phyloP scores from a whole-genome alignment of 92 coral and sea anemone species.

The Epizoanthus ramosus region DNA sequence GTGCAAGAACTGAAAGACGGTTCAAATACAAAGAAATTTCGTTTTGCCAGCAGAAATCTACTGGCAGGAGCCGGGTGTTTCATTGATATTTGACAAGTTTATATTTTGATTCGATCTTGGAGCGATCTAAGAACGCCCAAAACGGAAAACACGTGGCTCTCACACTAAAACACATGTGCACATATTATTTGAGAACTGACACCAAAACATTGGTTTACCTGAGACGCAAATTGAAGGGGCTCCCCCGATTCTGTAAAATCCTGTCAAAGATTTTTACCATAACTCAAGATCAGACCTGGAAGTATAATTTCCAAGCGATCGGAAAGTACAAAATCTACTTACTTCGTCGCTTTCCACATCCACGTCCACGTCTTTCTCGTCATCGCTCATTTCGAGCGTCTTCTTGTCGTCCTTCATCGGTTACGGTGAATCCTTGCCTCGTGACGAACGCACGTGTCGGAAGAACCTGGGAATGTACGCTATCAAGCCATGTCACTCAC shows the following conservation, averaged over 20 bases:
- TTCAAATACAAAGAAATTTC: not conserved
- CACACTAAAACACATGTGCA: slow-evolving; percentile 95
- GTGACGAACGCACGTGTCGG: slow-evolving; percentile 94
- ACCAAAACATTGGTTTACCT: slow-evolving; percentile 92
- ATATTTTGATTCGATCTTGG: slow-evolving; percentile 9
- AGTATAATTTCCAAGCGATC: slow-evolving; percentile 40
- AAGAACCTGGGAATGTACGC: slow-evolving; percentile 51
- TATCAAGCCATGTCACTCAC: slow-evolving; percentile 22
- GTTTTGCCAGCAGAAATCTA: not conserved
- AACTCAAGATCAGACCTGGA: slow-evolving; percentile 45
- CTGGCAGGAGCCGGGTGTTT: not conserved
- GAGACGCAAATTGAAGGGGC: slow-evolving; percentile 73
- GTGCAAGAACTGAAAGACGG: slow-evolving; percentile 15
- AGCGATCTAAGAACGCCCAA: slow-evolving; percentile 40
- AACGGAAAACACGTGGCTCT: slow-evolving; percentile 92
- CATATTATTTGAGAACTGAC: slow-evolving; percentile 81
- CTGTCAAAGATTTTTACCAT: slow-evolving; percentile 58
- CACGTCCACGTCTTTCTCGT: slow-evolving; percentile 92
- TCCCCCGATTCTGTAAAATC: slow-evolving; percentile 67
- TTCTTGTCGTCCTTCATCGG: slow-evolving; percentile 59
- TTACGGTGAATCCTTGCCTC: slow-evolving; percentile 59
- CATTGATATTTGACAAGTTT: slow-evolving; percentile 7
- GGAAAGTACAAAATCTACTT: slow-evolving; percentile 38
- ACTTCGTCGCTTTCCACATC: slow-evolving; percentile 99
- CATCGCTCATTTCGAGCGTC: slow-evolving; percentile 89